These are phyloP conservation scores for Synergus gifuensis DNA, from an alignment of 2,888 invertebrate species.

Conservation along the genomic window DNA sequence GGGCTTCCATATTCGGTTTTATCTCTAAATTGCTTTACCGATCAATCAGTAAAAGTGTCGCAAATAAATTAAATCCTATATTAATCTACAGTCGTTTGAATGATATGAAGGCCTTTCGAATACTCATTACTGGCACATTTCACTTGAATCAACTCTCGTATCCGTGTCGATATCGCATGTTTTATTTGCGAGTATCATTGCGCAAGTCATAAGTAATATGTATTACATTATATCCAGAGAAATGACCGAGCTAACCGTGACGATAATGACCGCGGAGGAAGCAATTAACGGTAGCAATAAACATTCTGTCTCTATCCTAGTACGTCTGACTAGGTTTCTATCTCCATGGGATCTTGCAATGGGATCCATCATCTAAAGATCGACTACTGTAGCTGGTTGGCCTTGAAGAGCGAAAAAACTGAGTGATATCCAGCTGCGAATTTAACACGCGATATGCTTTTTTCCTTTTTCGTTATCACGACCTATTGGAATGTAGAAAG, in stretches of 20 bases:
- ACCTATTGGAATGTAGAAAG: slow-evolving; percentile 42
- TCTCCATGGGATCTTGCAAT: slow-evolving; percentile 18
- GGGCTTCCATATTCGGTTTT: not conserved
- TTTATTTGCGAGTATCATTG: slow-evolving; percentile 44
- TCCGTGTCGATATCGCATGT: slow-evolving; percentile 41
- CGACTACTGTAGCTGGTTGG: slow-evolving; percentile 28
- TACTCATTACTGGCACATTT: slow-evolving; percentile 14
- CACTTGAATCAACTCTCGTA: slow-evolving; percentile 27
- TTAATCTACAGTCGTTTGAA: not conserved
- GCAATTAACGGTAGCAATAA: slow-evolving; percentile 70
- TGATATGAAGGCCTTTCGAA: slow-evolving; percentile 3
- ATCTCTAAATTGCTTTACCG: slow-evolving; percentile 9
- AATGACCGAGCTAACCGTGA: slow-evolving; percentile 63
- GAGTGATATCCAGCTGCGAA: slow-evolving; percentile 38
- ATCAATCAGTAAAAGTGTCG: slow-evolving; percentile 23
- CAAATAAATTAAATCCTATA: slow-evolving; percentile 19
- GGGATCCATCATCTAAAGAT: slow-evolving; percentile 5
- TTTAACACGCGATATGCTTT: not conserved
- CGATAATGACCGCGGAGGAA: slow-evolving; percentile 67
- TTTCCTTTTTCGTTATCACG: slow-evolving; percentile 6
- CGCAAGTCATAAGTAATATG: slow-evolving; percentile 52
- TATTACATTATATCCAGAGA: slow-evolving; percentile 68
- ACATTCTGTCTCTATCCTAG: slow-evolving; percentile 54
- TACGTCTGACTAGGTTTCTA: slow-evolving; percentile 13
- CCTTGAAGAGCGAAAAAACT: slow-evolving; percentile 40